Evolutionary conservation across 2,888 invertebrate genomes (phyloP).

Genomic region (Lasioglossum calceatum): DNA sequence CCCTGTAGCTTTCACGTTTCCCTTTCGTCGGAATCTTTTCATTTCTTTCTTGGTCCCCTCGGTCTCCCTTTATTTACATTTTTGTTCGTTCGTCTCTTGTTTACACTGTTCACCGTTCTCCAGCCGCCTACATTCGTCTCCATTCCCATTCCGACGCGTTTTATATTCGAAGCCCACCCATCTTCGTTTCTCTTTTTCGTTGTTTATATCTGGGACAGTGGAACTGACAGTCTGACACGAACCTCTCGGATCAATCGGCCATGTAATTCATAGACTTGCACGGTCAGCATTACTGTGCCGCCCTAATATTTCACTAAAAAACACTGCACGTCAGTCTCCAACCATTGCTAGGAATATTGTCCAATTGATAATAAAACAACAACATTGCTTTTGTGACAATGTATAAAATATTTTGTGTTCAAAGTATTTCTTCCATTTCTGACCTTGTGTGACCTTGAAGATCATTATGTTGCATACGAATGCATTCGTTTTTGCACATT

Average conservation of each 20-base stretch:
- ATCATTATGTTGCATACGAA: no score
- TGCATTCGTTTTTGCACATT: no score
- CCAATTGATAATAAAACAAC: background rate
- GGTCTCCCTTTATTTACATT: background rate
- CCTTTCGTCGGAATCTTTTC: background rate
- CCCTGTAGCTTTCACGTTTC: background rate
- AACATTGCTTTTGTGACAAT: no score
- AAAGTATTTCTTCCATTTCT: no score
- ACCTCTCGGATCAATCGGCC: slow-evolving; percentile 68
- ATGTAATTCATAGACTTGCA: slow-evolving; percentile 72
- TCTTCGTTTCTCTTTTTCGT: slow-evolving; percentile 10
- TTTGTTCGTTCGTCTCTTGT: background rate
- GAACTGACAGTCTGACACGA: slow-evolving; percentile 42
- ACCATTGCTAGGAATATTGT: background rate
- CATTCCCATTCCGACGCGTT: slow-evolving; percentile 10
- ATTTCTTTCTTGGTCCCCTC: background rate
- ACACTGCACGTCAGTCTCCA: background rate
- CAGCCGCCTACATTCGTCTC: background rate
- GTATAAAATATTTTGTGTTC: no score
- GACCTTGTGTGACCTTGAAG: no score
- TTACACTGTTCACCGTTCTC: background rate
- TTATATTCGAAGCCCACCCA: background rate
- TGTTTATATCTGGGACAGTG: slow-evolving; percentile 31
- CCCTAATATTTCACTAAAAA: slow-evolving; percentile 47
- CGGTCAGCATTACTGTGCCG: slow-evolving; percentile 6